phyloP scores from a whole-genome alignment of 2,888 invertebrate genomes.

The Gymnocheta viridis region DNA sequence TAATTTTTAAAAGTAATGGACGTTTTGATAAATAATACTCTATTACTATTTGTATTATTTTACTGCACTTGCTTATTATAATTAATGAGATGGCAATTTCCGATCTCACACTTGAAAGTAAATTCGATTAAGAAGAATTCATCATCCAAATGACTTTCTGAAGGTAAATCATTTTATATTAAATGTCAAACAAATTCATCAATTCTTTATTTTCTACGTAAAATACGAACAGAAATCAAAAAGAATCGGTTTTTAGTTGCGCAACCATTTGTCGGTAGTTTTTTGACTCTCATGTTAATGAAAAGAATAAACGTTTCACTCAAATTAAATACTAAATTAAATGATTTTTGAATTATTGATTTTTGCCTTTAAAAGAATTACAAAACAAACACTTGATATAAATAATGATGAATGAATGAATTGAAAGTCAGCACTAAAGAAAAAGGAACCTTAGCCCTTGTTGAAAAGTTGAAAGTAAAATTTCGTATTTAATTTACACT shows the following conservation, averaged over 20 bases:
- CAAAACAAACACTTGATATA: not conserved
- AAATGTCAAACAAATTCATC: conserved; percentile 37
- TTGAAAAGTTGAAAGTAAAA: not conserved
- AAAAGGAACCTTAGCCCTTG: conserved; percentile 27
- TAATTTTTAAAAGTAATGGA: not conserved
- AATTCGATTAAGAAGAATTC: not conserved
- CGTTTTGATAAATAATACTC: not conserved
- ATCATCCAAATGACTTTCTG: not conserved
- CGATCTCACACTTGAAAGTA: not conserved
- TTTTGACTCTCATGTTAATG: not conserved
- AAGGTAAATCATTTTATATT: conserved; percentile 6
- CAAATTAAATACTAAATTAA: not conserved
- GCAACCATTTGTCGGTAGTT: conserved; percentile 3
- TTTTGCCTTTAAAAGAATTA: not conserved
- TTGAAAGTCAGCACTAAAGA: not conserved
- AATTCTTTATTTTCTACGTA: conserved; percentile 18
- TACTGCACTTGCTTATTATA: not conserved
- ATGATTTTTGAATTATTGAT: conserved; percentile 38
- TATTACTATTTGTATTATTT: not conserved
- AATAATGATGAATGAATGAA: conserved; percentile 9
- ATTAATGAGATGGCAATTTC: not conserved
- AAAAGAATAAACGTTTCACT: not conserved
- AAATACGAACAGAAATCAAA: not conserved
- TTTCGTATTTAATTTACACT: conserved; percentile 47
- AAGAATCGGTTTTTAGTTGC: conserved; percentile 30